Percentiles rank a stretch among this genome's conserved stretches.
phyloP scores from a whole-genome alignment of 2,888 invertebrate species.

The Trachelus tabidus region DNA sequence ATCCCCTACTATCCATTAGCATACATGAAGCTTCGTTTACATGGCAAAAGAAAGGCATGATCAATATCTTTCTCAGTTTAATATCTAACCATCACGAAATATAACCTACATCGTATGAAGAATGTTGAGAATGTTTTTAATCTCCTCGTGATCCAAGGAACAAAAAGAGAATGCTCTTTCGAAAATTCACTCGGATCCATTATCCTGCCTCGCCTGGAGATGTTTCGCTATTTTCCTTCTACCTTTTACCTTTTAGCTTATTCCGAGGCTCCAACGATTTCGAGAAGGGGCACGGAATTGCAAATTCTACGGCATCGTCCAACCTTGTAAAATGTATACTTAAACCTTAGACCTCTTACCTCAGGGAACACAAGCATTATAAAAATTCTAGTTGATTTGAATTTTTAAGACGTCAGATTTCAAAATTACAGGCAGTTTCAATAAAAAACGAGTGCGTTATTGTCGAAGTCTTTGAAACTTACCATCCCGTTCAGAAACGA shows the following conservation, averaged over 20 bases:
- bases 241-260: not conserved
- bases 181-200: not conserved
- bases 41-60: slow-evolving; percentile 6
- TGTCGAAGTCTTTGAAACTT: slow-evolving; percentile 31
- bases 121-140: not conserved
- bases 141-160: not conserved
- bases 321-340: not conserved
- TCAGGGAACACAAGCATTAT: not conserved
- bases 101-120: not conserved
- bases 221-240: not conserved
- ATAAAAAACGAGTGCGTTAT: not conserved
- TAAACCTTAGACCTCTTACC: not conserved
- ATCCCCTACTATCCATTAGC: slow-evolving; percentile 12
- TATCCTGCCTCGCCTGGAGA: not conserved
- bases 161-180: not conserved
- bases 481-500: slow-evolving; percentile 72
- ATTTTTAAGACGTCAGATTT: not conserved
- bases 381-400: not conserved
- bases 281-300: no score
- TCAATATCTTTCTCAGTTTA: not conserved
- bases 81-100: not conserved
- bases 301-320: no score
- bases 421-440: not conserved
- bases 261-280: not conserved
- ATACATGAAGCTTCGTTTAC: slow-evolving; percentile 16